Base-by-base conservation (phyloP, 2,113 vertebrate genomes). In the Cololabis saira region DNA sequence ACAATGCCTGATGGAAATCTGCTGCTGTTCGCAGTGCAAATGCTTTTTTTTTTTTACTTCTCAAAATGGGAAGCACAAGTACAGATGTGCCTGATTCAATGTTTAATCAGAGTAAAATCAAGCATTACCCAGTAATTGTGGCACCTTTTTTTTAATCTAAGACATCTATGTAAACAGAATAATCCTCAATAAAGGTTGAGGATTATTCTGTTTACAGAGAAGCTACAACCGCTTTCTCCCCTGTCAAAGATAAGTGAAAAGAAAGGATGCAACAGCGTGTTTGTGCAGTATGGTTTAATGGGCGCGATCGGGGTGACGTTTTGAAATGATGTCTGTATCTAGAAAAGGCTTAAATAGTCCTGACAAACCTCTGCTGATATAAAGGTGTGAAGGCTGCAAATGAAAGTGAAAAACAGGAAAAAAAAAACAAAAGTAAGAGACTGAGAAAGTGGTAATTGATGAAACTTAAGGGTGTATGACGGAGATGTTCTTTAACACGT, bases 361-460 rank as follows among this genome's bases (percentile, higher is more conserved):
- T 57, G 33, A 18, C 2, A 21, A 11, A 55, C 16, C 10, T 16
- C 37, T 27, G 0, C 4, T 33, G 18, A 41, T 30, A 54, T 17
- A 68, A 67, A 63, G 45, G 7, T 48, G 27, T 47, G 15, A 61
- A 53, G 54, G 27, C 24, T 56, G 8, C 17, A 56, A 73, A 73
- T 55, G 52, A 56, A 76, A 33, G 41, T 5, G 15, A 37, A 18
- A 41, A 42, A 6, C 5, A 17, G 24, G 5, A 52, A 22, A 70
- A 57, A 12, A n/a, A 49, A 22, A 9, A 37, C 33, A 37, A 37
- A 37, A 37, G 33, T 37, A 37, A 37, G 10, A 37, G 30, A 71
- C 79, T 37, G 75, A 69, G 49, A n/a, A n/a, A 68, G 43, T 53
- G 18, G 5, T 61, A 52, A 51, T 18, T 71, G 71, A 72, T 80